Percentiles rank a stretch among this genome's conserved stretches.
phyloP scores from a whole-genome alignment of 2,113 vertebrate species.

The Corydoras sp. region DNA sequence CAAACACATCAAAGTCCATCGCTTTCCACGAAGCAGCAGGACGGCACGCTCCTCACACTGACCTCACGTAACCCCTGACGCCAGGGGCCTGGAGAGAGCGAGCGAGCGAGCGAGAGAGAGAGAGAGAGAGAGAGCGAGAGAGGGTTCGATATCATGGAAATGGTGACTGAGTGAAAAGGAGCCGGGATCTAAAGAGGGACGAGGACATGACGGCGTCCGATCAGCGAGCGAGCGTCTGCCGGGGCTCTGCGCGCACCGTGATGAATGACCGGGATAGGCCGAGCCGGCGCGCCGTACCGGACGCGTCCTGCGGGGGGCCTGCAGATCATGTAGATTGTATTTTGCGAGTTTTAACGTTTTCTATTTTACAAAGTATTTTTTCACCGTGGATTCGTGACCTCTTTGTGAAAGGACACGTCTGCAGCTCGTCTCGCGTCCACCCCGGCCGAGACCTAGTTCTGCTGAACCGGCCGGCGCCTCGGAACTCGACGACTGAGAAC shows the following conservation, averaged over 20 bases:
- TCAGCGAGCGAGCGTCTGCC: no score
- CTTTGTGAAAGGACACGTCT: constrained; percentile 18
- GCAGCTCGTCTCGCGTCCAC: constrained; percentile 57
- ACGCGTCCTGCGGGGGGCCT: constrained; percentile 57
- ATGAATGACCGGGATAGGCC: constrained; percentile 82
- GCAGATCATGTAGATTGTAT: constrained; percentile 59
- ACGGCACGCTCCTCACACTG: constrained; percentile 81
- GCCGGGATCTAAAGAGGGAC: background rate
- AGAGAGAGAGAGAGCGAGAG: background rate
- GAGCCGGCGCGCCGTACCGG: constrained; percentile 62
- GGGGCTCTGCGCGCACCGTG: constrained; percentile 59
- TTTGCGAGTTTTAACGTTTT: constrained; percentile 46
- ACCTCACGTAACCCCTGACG: constrained; percentile 50
- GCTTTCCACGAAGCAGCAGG: constrained; percentile 92
- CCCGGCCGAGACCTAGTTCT: constrained; percentile 39
- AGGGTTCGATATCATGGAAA: no score
- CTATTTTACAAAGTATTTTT: constrained; percentile 54
- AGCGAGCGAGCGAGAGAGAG: background rate
- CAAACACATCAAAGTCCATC: constrained; percentile 98
- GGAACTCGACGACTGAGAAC: constrained; percentile 51
- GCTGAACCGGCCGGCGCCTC: constrained; percentile 28
- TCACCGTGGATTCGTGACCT: constrained; percentile 33
- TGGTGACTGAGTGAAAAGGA: background rate
- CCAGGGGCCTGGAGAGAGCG: constrained; percentile 3
- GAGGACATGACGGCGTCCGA: background rate